phyloP scores from a whole-genome alignment of 2,888 invertebrate species.

The Xestoiulus laeticollis region DNA sequence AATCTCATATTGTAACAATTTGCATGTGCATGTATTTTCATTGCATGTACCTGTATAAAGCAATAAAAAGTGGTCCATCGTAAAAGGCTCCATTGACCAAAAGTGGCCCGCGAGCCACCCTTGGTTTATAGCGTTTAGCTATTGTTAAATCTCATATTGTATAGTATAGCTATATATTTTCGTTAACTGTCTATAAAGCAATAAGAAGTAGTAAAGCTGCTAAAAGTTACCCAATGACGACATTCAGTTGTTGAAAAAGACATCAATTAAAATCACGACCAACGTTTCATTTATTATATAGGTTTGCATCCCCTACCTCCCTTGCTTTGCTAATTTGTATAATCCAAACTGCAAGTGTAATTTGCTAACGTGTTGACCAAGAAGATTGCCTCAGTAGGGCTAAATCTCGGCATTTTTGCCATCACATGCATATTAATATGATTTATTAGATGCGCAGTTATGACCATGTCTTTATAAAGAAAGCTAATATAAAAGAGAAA shows the following conservation, averaged over 20 bases:
- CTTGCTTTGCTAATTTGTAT: background rate
- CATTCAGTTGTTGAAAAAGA: background rate
- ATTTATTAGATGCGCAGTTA: constrained; percentile 23
- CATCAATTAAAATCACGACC: background rate
- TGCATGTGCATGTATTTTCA: background rate
- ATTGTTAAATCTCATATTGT: background rate
- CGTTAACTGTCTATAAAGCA: background rate
- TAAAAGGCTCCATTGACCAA: too few species aligned
- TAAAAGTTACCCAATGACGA: background rate
- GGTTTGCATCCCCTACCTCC: background rate
- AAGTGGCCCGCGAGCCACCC: too few species aligned
- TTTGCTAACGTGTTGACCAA: constrained; percentile 4
- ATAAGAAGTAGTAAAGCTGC: background rate
- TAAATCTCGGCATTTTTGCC: background rate
- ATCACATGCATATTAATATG: background rate
- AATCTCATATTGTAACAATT: background rate
- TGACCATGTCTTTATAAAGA: constrained; percentile 11
- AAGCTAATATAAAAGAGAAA: constrained; percentile 27
- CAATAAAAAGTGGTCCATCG: background rate
- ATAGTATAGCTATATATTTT: background rate
- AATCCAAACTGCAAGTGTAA: background rate
- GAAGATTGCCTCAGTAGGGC: background rate
- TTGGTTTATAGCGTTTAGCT: background rate
- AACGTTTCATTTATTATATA: background rate
- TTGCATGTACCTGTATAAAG: background rate